These are phyloP conservation scores for Sander vitreus DNA, from an alignment of 2,113 vertebrate species.

Conservation along the genomic window DNA sequence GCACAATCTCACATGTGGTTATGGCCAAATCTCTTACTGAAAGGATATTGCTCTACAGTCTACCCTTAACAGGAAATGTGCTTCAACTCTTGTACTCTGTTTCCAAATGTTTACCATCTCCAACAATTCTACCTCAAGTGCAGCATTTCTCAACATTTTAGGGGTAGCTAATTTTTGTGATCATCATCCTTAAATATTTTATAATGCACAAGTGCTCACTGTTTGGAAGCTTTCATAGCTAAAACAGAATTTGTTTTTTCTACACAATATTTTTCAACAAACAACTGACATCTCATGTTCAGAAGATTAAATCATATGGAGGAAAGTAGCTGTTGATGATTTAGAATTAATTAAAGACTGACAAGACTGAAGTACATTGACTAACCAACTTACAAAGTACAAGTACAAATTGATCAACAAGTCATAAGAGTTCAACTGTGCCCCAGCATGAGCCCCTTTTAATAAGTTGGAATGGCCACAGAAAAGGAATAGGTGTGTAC, in stretches of 20 bases:
- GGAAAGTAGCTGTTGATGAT: not conserved
- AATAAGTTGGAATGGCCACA: not conserved
- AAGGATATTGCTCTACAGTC: slow-evolving; percentile 35
- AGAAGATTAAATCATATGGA: not conserved
- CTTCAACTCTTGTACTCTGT: not conserved
- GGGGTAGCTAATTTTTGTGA: not conserved
- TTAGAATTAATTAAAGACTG: not conserved
- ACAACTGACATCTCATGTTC: not conserved
- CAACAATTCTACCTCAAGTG: not conserved
- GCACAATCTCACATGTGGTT: not conserved
- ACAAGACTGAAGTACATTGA: not conserved
- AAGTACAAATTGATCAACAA: not conserved
- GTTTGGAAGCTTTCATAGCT: not conserved
- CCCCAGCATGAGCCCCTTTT: not conserved
- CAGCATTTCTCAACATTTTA: not conserved
- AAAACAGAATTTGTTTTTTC: not conserved
- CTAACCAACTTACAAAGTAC: not conserved
- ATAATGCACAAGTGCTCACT: not conserved
- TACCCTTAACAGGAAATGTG: slow-evolving; percentile 27
- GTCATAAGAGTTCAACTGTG: not conserved
- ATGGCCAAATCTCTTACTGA: slow-evolving; percentile 6
- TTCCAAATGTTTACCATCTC: not conserved
- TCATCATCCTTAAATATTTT: not conserved
- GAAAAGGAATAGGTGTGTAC: not conserved
- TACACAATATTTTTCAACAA: not conserved